Base-by-base conservation (phyloP, 2,888 invertebrate genomes). In the Leptopilina myrica region DNA sequence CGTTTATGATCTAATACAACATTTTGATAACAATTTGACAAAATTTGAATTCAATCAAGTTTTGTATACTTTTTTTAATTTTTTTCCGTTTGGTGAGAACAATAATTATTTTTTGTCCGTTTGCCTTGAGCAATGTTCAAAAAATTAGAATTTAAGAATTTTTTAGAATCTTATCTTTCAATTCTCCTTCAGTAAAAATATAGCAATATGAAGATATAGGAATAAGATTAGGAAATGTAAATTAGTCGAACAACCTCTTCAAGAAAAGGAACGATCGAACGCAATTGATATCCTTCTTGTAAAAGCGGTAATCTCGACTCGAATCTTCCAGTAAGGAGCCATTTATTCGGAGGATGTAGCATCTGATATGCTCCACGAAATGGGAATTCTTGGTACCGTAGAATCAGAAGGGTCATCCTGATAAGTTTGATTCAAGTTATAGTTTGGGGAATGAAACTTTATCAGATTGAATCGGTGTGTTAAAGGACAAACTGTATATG, bases 281-380 rank as follows among this genome's bases (percentile, higher is more conserved):
- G n/a, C 59, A 59, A 59, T 59, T 59, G 59, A 59, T 59, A 59
- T 59, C 59, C n/a, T n/a, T 15, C n/a, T 59, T 14, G n/a, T n/a
- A 59, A 14, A 62, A 15, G 7, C 20, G 20, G 20, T 20, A 20
- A 62, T 62, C 62, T 62, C 1, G 20, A 20, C 62, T 62, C 9
- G 8, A 62, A 62, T 62, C 62, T 62, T 9, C 15, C 8, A 43
- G 43, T 43, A 43, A 43, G 43, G 43, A 62, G 59, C 15, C n/a
- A 59, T 59, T 59, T 59, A 59, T 59, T 59, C 59, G n/a, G n/a
- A 59, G 59, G 59, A n/a, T n/a, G 59, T 59, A 59, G 59, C 20
- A 62, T 62, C 62, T 62, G 62, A 62, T 62, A 62, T 1, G 20
- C 2, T 33, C 33, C 1, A 43, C 43, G 43, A 43, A 43, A 62